These are phyloP conservation scores for Phrynocephalus vlangalii DNA, from an alignment of 2,797 vertebrate species.

Conservation along the genomic window DNA sequence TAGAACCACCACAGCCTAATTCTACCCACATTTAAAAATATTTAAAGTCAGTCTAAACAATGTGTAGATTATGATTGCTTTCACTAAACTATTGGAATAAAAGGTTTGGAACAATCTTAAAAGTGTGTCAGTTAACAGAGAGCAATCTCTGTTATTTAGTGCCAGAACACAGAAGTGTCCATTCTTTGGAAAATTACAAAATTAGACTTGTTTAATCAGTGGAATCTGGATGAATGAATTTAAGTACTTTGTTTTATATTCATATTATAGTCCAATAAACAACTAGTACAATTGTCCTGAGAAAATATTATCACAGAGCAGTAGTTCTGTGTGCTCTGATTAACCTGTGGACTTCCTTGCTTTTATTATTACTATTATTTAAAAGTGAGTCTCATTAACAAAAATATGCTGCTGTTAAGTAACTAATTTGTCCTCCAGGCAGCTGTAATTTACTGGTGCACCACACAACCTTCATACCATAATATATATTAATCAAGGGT, in stretches of 20 bases:
- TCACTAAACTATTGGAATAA: slow-evolving; percentile 6
- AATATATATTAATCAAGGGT: slow-evolving; percentile 58
- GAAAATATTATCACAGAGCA: slow-evolving; percentile 18
- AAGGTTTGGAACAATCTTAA: neutral
- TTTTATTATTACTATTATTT: slow-evolving; percentile 14
- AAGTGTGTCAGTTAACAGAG: slow-evolving; percentile 39
- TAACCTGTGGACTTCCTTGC: neutral
- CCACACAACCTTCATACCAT: slow-evolving; percentile 14
- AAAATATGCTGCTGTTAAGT: slow-evolving; percentile 26
- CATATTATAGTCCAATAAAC: neutral
- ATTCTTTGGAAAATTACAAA: slow-evolving; percentile 40
- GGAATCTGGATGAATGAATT: slow-evolving; percentile 32
- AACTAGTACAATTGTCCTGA: neutral
- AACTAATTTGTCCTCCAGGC: slow-evolving; percentile 46
- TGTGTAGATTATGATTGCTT: neutral
- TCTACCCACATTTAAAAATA: neutral
- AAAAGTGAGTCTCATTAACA: slow-evolving; percentile 23
- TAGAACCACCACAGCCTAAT: neutral
- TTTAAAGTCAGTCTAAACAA: neutral
- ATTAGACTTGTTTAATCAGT: slow-evolving; percentile 44
- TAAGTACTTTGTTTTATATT: slow-evolving; percentile 27
- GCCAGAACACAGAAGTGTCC: slow-evolving; percentile 13
- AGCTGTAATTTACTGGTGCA: slow-evolving; percentile 32
- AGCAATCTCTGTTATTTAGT: slow-evolving; percentile 35
- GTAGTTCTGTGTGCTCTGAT: neutral